Conservation (phyloP, 2,888 invertebrate genomes). For the Odontocerum albicorne region DNA sequence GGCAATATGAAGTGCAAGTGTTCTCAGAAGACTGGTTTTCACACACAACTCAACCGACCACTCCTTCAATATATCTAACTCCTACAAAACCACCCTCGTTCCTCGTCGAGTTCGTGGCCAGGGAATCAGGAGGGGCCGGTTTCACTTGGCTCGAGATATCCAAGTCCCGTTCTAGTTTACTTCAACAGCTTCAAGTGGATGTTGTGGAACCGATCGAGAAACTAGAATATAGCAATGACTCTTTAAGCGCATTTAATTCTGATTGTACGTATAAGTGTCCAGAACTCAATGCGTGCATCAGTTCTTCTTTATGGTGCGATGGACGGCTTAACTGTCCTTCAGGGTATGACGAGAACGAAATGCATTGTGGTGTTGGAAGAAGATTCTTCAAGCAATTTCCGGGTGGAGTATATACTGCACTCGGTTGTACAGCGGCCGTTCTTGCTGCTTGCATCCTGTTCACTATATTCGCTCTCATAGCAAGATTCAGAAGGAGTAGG, state of each 20-base stretch:
- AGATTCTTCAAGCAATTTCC: slow-evolving; percentile 55
- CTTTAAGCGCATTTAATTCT: slow-evolving; percentile 44
- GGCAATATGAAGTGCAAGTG: slow-evolving; percentile 70
- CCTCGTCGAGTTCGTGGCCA: slow-evolving; percentile 57
- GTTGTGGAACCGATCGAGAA: slow-evolving; percentile 39
- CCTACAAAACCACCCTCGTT: slow-evolving; percentile 35
- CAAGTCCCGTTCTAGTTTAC: slow-evolving; percentile 52
- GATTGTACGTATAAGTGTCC: slow-evolving; percentile 68
- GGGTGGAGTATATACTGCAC: slow-evolving; percentile 55
- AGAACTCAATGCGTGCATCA: slow-evolving; percentile 77
- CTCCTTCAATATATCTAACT: slow-evolving; percentile 28
- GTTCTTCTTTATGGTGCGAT: slow-evolving; percentile 74
- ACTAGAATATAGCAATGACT: slow-evolving; percentile 41
- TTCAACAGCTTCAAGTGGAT: slow-evolving; percentile 44
- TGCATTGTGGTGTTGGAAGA: slow-evolving; percentile 63
- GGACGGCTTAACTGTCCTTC: slow-evolving; percentile 67
- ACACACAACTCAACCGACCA: slow-evolving; percentile 41
- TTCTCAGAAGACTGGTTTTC: slow-evolving; percentile 80
- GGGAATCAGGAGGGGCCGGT: slow-evolving; percentile 74
- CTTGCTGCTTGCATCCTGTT: slow-evolving; percentile 59
- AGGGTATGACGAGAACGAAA: slow-evolving; percentile 71
- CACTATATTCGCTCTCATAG: slow-evolving; percentile 61
- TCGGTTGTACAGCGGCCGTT: slow-evolving; percentile 61
- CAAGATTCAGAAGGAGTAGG: slow-evolving; percentile 58
- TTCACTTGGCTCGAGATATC: slow-evolving; percentile 78